Base-by-base conservation (phyloP, 2,888 invertebrate genomes). In the Amiota communis region DNA sequence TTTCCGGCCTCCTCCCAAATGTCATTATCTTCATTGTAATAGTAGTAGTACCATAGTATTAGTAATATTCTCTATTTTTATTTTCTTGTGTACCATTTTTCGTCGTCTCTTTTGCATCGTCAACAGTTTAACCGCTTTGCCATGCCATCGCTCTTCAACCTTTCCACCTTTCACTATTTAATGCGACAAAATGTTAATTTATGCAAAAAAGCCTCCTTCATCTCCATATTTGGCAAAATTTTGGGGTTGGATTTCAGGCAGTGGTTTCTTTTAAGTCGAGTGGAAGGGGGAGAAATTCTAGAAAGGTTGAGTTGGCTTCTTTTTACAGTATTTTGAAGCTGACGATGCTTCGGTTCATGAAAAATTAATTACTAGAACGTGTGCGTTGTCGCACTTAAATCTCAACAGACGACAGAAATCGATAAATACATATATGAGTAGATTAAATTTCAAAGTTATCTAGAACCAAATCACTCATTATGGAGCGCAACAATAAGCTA, bases 171-270 rank as follows among this genome's bases (percentile, higher is more conserved):
- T 63, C 46, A 23, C 67, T 20, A 68, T 53, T 36, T 53, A 68
- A 51, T 51, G 67, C 53, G 67, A 68, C 67, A 53, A 51, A 68
- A 68, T 68, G 51, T 53, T 68, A 68, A 68, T 68, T 68, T 68
- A 68, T 68, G 67, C 67, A 53, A 59, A 67, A 67, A 67, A 68
- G 51, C 51, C 67, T 53, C 36, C 67, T 53, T 6, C 36, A 36
- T 53, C 17, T 51, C 51, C 67, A 20, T n/a, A 17, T 15, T 20
- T 36, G n/a, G 53, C 12, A 17, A 65, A 47, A 23, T 12, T n/a
- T 51, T 13, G 13, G 51, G 47, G 51, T 46, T 63, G 63, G 13
- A 13, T 12, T 12, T 12, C 53, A 12, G 53, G 13, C 8, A 53
- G 2, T 53, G 53, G 53, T 12, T 2, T 36, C 8, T 36, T 36